Evolutionary conservation across 2,797 vertebrate genomes (phyloP).

Genomic region (Semotilus atromaculatus): DNA sequence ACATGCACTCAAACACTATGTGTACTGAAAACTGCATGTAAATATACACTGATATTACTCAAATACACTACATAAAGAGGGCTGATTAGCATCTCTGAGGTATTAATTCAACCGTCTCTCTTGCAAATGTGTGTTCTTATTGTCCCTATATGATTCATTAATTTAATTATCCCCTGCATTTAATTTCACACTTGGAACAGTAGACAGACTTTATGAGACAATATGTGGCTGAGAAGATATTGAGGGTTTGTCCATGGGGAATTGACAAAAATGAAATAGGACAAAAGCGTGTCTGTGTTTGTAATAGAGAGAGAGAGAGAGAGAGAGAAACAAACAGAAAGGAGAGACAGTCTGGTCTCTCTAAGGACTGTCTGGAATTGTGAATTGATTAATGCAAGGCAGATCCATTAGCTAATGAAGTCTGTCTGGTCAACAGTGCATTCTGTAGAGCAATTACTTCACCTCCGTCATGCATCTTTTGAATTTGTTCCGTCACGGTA

Average conservation of each 20-base stretch:
- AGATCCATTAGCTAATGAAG: conserved; percentile 70
- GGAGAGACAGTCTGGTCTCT: conserved; percentile 45
- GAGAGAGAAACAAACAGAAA: conserved; percentile 16
- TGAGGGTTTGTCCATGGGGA: conserved; percentile 35
- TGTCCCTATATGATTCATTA: conserved; percentile 2
- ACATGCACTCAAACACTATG: not conserved
- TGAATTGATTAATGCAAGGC: conserved; percentile 67
- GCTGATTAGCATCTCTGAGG: not conserved
- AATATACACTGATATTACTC: not conserved
- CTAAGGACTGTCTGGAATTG: conserved; percentile 61
- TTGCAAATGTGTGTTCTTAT: not conserved
- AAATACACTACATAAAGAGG: not conserved
- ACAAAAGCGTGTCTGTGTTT: not conserved
- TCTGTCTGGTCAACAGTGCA: conserved; percentile 56
- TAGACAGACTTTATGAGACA: conserved; percentile 25
- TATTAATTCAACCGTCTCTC: not conserved
- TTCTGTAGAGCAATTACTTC: conserved; percentile 49
- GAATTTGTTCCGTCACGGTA: conserved; percentile 1
- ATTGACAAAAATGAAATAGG: conserved; percentile 27
- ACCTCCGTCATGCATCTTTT: conserved; percentile 40
- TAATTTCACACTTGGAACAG: conserved; percentile 46
- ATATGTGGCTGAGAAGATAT: conserved; percentile 48
- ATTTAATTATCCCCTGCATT: conserved; percentile 33
- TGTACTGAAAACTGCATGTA: not conserved
- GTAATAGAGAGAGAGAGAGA: conserved; percentile 15